These are phyloP conservation scores for Pterostichus niger DNA, from an alignment of 2,888 invertebrate genomes.

Conservation along the genomic window DNA sequence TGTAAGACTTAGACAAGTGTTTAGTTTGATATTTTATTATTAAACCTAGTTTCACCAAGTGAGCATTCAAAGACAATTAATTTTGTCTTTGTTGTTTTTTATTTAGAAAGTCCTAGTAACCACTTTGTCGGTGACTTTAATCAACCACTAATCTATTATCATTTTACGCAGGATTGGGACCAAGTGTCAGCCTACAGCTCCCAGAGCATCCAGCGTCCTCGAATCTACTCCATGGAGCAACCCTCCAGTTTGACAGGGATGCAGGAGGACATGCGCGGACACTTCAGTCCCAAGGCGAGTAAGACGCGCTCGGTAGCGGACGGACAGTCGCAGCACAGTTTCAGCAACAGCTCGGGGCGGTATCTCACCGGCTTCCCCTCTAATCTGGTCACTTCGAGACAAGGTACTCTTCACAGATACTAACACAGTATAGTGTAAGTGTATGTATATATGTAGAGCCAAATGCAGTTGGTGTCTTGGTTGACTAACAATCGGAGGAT, in stretches of 20 bases:
- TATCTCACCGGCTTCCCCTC: conserved; percentile 85
- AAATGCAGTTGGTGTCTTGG: not conserved
- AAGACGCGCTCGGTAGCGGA: conserved; percentile 88
- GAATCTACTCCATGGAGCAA: conserved; percentile 88
- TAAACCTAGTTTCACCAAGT: too few species aligned
- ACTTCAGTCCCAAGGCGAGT: conserved; percentile 85
- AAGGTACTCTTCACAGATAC: conserved; percentile 77
- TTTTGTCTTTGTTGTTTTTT: too few species aligned
- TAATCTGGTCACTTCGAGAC: conserved; percentile 87
- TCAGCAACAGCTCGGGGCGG: conserved; percentile 89
- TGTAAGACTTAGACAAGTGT: too few species aligned
- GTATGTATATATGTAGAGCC: conserved; percentile 17
- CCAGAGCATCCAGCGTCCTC: conserved; percentile 92
- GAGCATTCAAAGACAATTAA: too few species aligned
- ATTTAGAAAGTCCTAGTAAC: too few species aligned
- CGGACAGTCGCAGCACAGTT: conserved; percentile 94
- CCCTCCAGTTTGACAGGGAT: conserved; percentile 79
- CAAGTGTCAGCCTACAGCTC: conserved; percentile 95
- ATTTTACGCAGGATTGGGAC: conserved; percentile 84
- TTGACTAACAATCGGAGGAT: not conserved
- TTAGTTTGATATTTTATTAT: too few species aligned
- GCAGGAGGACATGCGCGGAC: conserved; percentile 86
- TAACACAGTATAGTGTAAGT: conserved; percentile 45
- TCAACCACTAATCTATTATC: too few species aligned
- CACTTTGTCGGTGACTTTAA: too few species aligned